These are phyloP conservation scores for Lepidochrysops patricia DNA, from an alignment of 2,888 invertebrate genomes.

Conservation along the genomic window DNA sequence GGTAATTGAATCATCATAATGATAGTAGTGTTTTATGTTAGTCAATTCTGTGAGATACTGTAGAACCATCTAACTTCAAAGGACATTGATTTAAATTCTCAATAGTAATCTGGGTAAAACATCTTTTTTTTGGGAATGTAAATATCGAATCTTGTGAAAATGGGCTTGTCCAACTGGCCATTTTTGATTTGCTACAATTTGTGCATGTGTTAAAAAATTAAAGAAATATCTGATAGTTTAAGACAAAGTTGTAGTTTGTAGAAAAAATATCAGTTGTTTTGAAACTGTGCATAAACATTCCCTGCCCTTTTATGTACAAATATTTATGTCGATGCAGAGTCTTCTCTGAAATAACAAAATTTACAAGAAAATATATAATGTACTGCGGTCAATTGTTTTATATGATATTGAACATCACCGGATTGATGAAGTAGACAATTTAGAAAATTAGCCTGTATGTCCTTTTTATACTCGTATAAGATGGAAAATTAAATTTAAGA, in stretches of 20 bases:
- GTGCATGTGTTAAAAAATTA: background rate
- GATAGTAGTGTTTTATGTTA: background rate
- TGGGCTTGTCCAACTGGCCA: background rate
- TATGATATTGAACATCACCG: constrained; percentile 13
- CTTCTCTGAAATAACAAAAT: constrained; percentile 8
- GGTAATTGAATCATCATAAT: background rate
- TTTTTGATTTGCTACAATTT: background rate
- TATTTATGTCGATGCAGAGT: constrained; percentile 4
- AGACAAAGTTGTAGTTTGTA: constrained; percentile 1
- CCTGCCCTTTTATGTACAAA: constrained; percentile 16
- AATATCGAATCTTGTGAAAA: background rate
- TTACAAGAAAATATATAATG: constrained; percentile 9
- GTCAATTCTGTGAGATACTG: background rate
- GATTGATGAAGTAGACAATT: constrained; percentile 8
- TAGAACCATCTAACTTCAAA: too few species aligned
- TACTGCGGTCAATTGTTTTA: constrained; percentile 15
- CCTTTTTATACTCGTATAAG: constrained; percentile 15
- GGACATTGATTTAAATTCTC: too few species aligned
- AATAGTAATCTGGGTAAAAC: too few species aligned
- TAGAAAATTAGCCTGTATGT: constrained; percentile 13
- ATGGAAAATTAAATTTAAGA: constrained; percentile 16
- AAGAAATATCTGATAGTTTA: background rate
- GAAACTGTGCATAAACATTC: constrained; percentile 15
- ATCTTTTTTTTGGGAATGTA: background rate
- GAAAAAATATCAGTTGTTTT: constrained; percentile 7